These are phyloP conservation scores for Platypus cylindrus DNA, from an alignment of 2,888 invertebrate species.

Conservation along the genomic window DNA sequence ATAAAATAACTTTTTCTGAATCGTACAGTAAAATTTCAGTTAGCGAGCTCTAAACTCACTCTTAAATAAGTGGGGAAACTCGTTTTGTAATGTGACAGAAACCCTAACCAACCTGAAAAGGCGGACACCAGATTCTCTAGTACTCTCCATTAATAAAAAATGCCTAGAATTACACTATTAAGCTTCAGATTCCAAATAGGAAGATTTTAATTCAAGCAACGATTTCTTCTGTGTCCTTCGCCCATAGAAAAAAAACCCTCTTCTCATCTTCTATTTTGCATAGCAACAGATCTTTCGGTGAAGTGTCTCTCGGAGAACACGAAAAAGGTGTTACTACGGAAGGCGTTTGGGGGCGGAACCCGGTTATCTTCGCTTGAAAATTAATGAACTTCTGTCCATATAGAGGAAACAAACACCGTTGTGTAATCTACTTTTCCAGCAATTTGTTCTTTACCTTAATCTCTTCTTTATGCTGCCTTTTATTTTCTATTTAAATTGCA, in stretches of 20 bases:
- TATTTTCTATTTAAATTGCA: constrained; percentile 16
- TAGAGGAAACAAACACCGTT: constrained; percentile 23
- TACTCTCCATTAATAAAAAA: too few species aligned
- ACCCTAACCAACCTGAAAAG: too few species aligned
- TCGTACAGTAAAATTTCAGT: too few species aligned
- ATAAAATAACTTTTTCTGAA: too few species aligned
- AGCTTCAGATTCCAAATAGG: too few species aligned
- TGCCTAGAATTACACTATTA: too few species aligned
- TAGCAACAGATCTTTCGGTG: constrained; percentile 28
- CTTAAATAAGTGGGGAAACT: too few species aligned
- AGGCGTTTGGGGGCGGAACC: constrained; percentile 14
- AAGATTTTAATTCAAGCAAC: too few species aligned
- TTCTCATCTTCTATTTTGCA: constrained; percentile 33
- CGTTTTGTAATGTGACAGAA: too few species aligned
- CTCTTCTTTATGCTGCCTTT: constrained; percentile 25
- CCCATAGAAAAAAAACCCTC: constrained; percentile 3
- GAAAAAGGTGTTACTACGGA: constrained; percentile 38
- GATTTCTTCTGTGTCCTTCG: too few species aligned
- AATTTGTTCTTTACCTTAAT: constrained; percentile 33
- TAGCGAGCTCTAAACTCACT: too few species aligned
- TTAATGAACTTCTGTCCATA: constrained; percentile 37
- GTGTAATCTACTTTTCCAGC: constrained; percentile 36
- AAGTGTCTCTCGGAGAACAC: constrained; percentile 34
- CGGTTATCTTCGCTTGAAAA: constrained; percentile 24
- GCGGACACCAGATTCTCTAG: too few species aligned